phyloP scores from a whole-genome alignment of 2,888 invertebrate genomes.

The Lasioglossum vierecki region DNA sequence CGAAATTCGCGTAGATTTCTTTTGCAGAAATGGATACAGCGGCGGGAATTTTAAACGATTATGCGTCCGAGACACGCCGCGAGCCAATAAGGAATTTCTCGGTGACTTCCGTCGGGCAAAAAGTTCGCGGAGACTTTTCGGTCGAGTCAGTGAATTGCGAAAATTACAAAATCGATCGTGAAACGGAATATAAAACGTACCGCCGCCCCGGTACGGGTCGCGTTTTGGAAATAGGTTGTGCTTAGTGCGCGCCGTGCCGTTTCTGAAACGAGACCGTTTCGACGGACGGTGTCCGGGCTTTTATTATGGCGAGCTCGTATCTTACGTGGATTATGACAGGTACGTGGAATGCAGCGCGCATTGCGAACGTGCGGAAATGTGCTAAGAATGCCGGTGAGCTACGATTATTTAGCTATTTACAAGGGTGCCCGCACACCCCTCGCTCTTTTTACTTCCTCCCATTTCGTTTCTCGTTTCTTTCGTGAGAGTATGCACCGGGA shows the following conservation, averaged over 20 bases:
- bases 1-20: neutral
- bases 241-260: slow-evolving; percentile 72
- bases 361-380: slow-evolving; percentile 86
- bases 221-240: slow-evolving; percentile 56
- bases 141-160: neutral
- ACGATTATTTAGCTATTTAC: slow-evolving; percentile 84
- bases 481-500: neutral
- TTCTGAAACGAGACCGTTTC: slow-evolving; percentile 88
- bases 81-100: slow-evolving; percentile 2
- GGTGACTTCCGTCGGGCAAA: neutral
- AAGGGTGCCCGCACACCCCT: neutral
- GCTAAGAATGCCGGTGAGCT: slow-evolving; percentile 86
- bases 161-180: slow-evolving; percentile 21
- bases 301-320: slow-evolving; percentile 85
- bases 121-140: neutral
- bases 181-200: slow-evolving; percentile 30
- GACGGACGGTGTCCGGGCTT: slow-evolving; percentile 86
- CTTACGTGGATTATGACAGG: slow-evolving; percentile 86
- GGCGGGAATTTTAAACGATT: neutral
- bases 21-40: neutral
- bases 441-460: neutral
- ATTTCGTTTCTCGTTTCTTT: neutral
- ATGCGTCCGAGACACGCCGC: neutral
- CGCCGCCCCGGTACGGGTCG: neutral
- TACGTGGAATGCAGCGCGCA: slow-evolving; percentile 85